Base-by-base conservation (phyloP, 2,113 vertebrate species). In the Festucalex cinctus region DNA sequence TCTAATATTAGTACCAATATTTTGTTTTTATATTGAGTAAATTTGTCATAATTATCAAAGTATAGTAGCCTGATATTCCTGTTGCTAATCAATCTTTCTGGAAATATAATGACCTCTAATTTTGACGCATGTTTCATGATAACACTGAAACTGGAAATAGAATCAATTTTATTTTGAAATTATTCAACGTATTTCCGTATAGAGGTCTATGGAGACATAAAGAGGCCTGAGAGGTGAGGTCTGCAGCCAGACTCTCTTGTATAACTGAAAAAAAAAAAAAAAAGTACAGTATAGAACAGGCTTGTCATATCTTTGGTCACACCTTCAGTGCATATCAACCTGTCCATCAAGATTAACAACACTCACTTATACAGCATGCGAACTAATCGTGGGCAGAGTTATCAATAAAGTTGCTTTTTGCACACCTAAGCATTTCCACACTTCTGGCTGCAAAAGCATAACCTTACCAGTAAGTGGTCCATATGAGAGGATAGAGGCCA, bases 311-410 rank as follows among this genome's bases (percentile, higher is more conserved):
- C 56, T 28, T 22, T 32, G 22, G 32, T 46, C 65, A 4, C 36
- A 61, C 64, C 56, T 51, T 37, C 14, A 43, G 64, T 35, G 46
- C 63, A 68, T 46, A 12, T 37, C 13, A 1, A 49, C 37, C 63
- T 57, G 56, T 22, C 36, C 12, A 68, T 81, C 68, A 74, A 63
- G 70, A 74, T 46, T 77, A 63, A 35, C 66, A 44, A 37, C 65
- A 62, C 10, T 64, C 32, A 41, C 60, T 66, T 57, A 32, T 32
- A 4, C 71, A 9, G 43, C 63, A 63, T 77, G 66, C 46, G 56
- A 63, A 67, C 26, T 64, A 74, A 57, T 44, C 61, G 44, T 9
- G 46, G 43, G 64, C 63, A 32, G 69, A 58, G 51, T 4, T 53
- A 53, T 22, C n/a, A 53, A 22, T 12, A 10, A 39, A 24, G 51